These are phyloP conservation scores for Lithophane semibrunnea DNA, from an alignment of 2,888 invertebrate genomes.

Conservation along the genomic window DNA sequence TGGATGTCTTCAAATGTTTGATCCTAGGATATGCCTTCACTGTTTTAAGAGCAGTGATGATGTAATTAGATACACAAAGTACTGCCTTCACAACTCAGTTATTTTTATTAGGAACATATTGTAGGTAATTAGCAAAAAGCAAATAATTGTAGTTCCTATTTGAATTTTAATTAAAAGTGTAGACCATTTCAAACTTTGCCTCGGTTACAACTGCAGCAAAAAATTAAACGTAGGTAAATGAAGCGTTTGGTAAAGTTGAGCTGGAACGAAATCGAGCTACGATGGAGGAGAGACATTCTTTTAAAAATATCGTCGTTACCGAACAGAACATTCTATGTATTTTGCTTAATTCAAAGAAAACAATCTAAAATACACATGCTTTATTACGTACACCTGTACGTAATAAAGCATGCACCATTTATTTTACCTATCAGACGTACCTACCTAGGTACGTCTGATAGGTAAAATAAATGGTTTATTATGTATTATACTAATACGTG, in stretches of 20 bases:
- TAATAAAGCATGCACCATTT: too few relatives aligned
- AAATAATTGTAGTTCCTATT: constrained; percentile 2
- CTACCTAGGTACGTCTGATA: too few relatives aligned
- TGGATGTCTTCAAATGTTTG: too few relatives aligned
- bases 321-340: background rate
- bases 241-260: constrained; percentile 13
- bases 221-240: constrained; percentile 16
- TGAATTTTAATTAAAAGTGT: constrained; percentile 33
- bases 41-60: too few relatives aligned
- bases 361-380: too few relatives aligned
- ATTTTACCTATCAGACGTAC: too few relatives aligned
- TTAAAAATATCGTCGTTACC: background rate
- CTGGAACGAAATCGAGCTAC: constrained; percentile 1
- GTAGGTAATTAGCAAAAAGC: background rate
- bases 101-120: background rate
- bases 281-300: background rate
- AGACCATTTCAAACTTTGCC: constrained; percentile 22
- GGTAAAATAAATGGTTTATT: too few relatives aligned
- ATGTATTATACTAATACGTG: too few relatives aligned
- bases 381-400: too few relatives aligned
- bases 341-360: background rate
- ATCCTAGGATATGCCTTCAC: too few relatives aligned
- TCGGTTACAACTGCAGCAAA: constrained; percentile 12
- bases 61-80: too few relatives aligned
- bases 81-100: too few relatives aligned